phyloP scores from a whole-genome alignment of 2,113 vertebrate genomes.

The Grus americana region DNA sequence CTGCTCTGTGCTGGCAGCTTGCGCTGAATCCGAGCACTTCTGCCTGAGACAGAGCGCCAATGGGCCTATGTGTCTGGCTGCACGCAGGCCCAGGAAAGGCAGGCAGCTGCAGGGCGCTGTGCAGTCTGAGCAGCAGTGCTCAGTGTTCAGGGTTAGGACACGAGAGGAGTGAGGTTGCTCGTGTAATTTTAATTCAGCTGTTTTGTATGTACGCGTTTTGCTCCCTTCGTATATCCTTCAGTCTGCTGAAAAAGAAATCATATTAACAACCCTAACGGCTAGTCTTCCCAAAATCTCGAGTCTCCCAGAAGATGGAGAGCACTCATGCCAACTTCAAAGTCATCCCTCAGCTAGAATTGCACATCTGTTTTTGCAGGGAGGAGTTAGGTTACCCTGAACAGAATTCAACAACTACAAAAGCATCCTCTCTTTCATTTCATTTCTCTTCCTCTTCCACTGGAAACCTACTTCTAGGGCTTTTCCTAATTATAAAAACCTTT shows the following conservation, averaged over 20 bases:
- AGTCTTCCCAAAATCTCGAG: background rate
- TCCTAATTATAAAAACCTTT: background rate
- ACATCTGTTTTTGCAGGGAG: background rate
- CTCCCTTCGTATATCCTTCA: background rate
- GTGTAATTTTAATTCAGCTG: background rate
- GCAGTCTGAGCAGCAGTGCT: background rate
- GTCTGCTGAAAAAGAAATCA: background rate
- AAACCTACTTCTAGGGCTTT: background rate
- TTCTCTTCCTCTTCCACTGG: background rate
- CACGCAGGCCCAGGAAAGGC: background rate
- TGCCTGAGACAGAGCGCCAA: background rate
- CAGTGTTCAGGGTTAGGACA: background rate
- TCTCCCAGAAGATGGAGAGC: background rate
- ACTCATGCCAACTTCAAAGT: background rate
- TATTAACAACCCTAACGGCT: background rate
- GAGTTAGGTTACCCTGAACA: background rate
- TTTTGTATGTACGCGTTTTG: background rate
- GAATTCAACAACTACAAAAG: background rate
- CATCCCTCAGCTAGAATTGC: background rate
- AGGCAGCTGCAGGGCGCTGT: background rate
- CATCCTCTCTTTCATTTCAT: background rate
- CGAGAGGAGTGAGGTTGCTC: background rate
- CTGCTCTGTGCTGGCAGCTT: background rate
- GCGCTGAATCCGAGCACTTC: background rate
- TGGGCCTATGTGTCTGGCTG: background rate